A percentile compares a stretch with the other conserved stretches of the same genome.
Conservation (phyloP, 2,797 vertebrate species). For the Peromyscus melanophrys region DNA sequence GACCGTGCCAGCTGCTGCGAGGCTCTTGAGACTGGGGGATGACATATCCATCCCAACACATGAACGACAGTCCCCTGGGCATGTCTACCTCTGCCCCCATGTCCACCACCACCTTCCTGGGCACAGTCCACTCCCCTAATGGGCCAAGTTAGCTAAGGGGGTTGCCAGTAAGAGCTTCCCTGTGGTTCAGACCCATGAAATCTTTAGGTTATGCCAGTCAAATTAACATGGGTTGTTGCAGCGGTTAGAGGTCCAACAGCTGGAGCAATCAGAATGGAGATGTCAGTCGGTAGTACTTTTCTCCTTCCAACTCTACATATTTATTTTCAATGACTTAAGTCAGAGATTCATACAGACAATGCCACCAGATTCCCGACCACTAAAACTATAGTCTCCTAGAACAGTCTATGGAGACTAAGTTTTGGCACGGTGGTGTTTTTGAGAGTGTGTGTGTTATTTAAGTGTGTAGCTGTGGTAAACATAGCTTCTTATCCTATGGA, state of each 20-base stretch:
- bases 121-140: not conserved
- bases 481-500: not conserved
- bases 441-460: not conserved
- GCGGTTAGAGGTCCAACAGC: not conserved
- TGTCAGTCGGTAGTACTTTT: not conserved
- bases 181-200: not conserved
- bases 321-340: not conserved
- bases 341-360: not conserved
- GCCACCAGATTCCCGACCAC: not conserved
- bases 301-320: not conserved
- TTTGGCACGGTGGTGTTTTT: not conserved
- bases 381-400: not conserved
- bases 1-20: not conserved
- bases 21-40: not conserved
- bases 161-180: not conserved
- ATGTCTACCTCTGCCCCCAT: not conserved
- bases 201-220: slow-evolving; percentile 1
- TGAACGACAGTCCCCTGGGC: not conserved
- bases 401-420: not conserved
- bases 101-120: not conserved
- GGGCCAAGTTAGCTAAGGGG: not conserved
- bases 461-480: not conserved
- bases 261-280: not conserved
- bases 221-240: not conserved
- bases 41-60: too few species aligned